phyloP scores from a whole-genome alignment of 2,797 vertebrate genomes.

The Sylvia borin region DNA sequence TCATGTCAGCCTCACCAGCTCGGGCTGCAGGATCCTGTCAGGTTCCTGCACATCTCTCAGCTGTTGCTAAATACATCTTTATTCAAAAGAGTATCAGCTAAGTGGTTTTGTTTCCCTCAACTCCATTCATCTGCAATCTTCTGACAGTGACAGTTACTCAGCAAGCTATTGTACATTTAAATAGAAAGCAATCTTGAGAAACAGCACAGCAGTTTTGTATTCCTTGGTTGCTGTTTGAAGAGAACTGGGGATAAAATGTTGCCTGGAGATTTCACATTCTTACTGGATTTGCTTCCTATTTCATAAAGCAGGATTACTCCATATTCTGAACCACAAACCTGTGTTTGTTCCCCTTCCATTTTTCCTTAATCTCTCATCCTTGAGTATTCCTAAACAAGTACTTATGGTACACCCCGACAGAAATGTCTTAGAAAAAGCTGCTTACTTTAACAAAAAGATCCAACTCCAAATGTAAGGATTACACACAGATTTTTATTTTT shows the following conservation, averaged over 20 bases:
- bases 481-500: neutral
- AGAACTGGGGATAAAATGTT: neutral
- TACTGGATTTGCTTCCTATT: neutral
- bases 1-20: accelerated
- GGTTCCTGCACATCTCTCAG: neutral
- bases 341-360: neutral
- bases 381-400: neutral
- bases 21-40: accelerated
- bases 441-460: neutral
- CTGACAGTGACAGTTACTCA: neutral
- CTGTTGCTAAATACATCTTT: neutral
- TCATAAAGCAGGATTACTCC: neutral
- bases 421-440: neutral
- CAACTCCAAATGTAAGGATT: neutral
- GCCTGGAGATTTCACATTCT: neutral
- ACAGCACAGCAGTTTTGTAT: neutral
- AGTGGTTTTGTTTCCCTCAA: neutral
- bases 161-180: neutral
- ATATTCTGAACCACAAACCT: neutral
- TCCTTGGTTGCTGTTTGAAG: neutral
- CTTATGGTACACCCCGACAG: neutral
- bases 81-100: neutral
- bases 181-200: neutral
- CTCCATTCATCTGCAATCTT: neutral
- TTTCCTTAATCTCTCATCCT: neutral